Conservation (phyloP, 2,113 vertebrate genomes). For the Casuarius casuarius region DNA sequence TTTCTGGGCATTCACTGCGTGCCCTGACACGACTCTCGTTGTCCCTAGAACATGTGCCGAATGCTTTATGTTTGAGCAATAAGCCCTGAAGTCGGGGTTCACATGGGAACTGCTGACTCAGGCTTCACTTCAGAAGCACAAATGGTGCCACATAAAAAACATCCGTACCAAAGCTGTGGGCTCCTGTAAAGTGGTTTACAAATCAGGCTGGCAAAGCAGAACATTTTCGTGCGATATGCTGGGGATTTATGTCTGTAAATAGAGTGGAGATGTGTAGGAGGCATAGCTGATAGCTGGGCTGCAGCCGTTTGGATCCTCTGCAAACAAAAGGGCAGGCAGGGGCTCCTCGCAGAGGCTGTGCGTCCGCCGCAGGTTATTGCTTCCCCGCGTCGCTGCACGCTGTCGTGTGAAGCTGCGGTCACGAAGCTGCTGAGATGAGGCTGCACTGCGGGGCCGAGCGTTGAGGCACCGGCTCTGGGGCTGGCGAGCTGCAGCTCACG, state of each 20-base stretch:
- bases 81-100: neutral
- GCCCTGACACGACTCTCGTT: neutral
- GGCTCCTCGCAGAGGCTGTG: rapidly evolving
- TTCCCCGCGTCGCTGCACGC: neutral
- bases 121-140: rapidly evolving
- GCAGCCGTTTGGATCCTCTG: rapidly evolving
- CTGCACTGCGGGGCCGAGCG: rapidly evolving
- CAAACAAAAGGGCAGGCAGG: neutral
- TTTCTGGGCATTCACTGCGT: neutral
- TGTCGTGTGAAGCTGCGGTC: rapidly evolving
- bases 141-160: neutral
- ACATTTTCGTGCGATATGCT: neutral
- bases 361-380: rapidly evolving
- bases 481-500: neutral
- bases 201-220: constrained; percentile 6
- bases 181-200: neutral
- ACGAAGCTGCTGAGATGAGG: neutral
- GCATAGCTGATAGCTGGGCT: neutral
- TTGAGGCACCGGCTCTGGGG: neutral
- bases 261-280: neutral
- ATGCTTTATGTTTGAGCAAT: neutral
- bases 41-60: rapidly evolving
- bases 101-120: neutral
- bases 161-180: neutral
- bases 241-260: constrained; percentile 20